phyloP scores from a whole-genome alignment of 2,113 vertebrate genomes.

The Lagopus leucura region DNA sequence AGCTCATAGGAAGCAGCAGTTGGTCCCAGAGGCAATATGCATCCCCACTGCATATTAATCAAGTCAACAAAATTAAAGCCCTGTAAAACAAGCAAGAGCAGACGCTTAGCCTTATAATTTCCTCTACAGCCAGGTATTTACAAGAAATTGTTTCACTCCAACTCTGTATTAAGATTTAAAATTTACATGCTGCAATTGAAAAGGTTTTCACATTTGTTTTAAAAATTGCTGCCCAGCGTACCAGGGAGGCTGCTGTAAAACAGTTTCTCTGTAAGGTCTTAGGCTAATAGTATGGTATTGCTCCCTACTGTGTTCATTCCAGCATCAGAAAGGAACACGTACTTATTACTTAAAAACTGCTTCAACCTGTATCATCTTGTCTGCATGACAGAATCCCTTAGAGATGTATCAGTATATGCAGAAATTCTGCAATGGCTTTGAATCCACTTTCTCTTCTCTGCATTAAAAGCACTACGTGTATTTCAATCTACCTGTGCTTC shows the following conservation, averaged over 20 bases:
- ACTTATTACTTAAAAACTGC: background rate
- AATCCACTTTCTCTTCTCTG: background rate
- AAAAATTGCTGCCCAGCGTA: background rate
- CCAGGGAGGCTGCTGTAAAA: background rate
- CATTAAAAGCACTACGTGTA: background rate
- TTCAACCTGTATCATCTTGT: background rate
- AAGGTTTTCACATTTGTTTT: background rate
- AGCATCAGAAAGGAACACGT: background rate
- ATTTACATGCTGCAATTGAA: background rate
- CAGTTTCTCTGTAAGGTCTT: background rate
- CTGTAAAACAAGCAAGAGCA: background rate
- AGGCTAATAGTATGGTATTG: background rate
- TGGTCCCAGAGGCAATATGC: background rate
- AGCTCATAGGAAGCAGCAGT: background rate
- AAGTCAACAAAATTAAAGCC: conserved; percentile 3
- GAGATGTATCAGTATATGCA: background rate
- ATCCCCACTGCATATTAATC: background rate
- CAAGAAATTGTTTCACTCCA: background rate
- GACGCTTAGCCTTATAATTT: background rate
- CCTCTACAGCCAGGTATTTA: background rate
- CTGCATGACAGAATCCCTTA: background rate
- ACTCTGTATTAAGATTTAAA: background rate
- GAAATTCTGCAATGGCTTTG: background rate
- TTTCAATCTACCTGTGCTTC: background rate
- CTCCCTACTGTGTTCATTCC: background rate